Evolutionary conservation across 2,797 vertebrate species (phyloP), one percentile per base, ranked within the genome.

Genomic region (Alfaro cultratus): DNA sequence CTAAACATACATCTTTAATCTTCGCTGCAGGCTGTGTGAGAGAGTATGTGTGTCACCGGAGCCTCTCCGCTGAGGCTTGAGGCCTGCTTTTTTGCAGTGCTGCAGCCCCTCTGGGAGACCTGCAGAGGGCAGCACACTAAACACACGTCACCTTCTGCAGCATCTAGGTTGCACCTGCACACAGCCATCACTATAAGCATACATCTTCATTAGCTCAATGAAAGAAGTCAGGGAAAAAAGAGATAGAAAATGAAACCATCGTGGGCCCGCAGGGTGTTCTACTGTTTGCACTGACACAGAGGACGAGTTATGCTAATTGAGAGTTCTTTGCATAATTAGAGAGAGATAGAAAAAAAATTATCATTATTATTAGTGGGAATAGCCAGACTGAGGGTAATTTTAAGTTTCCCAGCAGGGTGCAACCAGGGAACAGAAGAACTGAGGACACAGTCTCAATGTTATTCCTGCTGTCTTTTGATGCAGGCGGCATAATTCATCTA

Each of bases 281-380:
- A 86, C 92, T 94, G 95, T 95, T 95, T 95, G 94, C 94, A 94
- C 93, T 93, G 94, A 95, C 95, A 93, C 95, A 94, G 94, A 96
- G 95, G 94, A 96, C 93, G 87, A 95, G 94, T 95, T 96, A 95
- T 96, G 95, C 94, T 96, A 96, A 96, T 96, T 95, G 94, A 94
- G 95, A 93, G 92, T 94, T 96, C 92, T 96, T 96, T 95, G 94
- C 95, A 96, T 96, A 96, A 96, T 96, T 96, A 95, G 94, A 82
- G 86, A 92, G 91, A 51, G 72, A 72, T 43, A 72, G 13, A 29
- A 36, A 39, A 88, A 95, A 88, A 95, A 92, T 86, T 94, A 94
- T 94, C 93, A 95, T 96, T 95, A 93, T 95, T 96, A 95, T 95
- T 95, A 94, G 94, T 86, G 94, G 93, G 94, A 94, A 94, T 93